These are phyloP conservation scores for Neofelis nebulosa DNA, from an alignment of 2,113 vertebrate genomes.

Conservation along the genomic window DNA sequence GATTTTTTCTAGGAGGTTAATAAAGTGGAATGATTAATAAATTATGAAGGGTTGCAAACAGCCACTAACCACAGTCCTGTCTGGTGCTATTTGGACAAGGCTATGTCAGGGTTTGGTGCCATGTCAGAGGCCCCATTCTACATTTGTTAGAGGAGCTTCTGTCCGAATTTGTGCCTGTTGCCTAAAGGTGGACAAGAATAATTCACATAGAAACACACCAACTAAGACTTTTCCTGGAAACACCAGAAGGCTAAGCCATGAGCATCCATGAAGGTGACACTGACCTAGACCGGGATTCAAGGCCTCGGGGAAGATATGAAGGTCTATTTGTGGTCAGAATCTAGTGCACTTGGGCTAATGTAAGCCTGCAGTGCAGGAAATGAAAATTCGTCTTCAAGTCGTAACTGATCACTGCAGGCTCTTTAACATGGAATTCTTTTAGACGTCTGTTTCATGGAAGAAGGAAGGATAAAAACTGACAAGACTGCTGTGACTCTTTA, in stretches of 20 bases:
- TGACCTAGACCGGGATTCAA: neutral
- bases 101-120: neutral
- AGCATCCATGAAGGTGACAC: neutral
- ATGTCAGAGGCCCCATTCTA: neutral
- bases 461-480: neutral
- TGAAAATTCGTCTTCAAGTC: neutral
- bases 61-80: too few relatives aligned
- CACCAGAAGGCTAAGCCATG: neutral
- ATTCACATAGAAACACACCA: neutral
- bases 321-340: neutral
- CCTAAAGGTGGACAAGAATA: neutral
- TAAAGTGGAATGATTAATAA: neutral
- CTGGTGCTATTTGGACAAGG: neutral
- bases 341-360: neutral
- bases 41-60: neutral
- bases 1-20: neutral
- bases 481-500: neutral
- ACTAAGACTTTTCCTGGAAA: neutral
- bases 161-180: neutral
- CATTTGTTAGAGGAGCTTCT: neutral
- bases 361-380: neutral
- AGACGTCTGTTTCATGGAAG: slow-evolving; percentile 30
- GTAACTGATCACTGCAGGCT: slow-evolving; percentile 34
- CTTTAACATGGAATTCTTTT: slow-evolving; percentile 41
- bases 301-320: neutral